These are phyloP conservation scores for Nomada fabriciana DNA, from an alignment of 2,888 invertebrate species.

Conservation along the genomic window DNA sequence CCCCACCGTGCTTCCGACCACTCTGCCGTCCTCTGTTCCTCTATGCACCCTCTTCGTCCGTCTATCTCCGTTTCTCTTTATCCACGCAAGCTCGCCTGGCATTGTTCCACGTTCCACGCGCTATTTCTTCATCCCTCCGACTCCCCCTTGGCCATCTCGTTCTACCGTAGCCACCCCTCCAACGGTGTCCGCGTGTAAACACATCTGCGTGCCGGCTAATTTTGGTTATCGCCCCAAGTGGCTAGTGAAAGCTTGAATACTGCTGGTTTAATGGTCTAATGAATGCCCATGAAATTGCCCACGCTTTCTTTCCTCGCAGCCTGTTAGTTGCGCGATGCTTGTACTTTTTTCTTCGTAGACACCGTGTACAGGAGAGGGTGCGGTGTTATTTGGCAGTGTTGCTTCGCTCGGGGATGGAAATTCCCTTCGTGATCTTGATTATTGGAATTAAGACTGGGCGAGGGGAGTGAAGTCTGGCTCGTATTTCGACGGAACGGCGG, in stretches of 20 bases:
- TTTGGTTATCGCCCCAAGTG: constrained; percentile 57
- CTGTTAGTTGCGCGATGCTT: background rate
- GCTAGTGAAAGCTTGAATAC: constrained; percentile 19
- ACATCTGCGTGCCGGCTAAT: constrained; percentile 69
- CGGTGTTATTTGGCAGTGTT: background rate
- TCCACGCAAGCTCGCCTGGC: background rate
- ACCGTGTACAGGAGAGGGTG: background rate
- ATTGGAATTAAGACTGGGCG: constrained; percentile 15
- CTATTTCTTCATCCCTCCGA: background rate
- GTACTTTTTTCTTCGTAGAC: too few species aligned
- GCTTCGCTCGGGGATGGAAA: background rate
- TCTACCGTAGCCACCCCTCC: background rate
- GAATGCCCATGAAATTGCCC: background rate
- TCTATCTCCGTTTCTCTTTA: background rate
- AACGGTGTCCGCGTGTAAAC: constrained; percentile 59
- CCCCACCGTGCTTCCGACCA: constrained; percentile 3
- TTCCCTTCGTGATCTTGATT: constrained; percentile 20
- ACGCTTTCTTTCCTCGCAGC: background rate
- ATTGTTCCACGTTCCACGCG: background rate
- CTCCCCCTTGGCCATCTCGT: background rate
- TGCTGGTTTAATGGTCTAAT: constrained; percentile 20
- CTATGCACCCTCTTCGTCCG: background rate
- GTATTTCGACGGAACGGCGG: background rate
- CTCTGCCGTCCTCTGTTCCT: background rate
- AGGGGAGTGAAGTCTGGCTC: background rate